phyloP scores from a whole-genome alignment of 2,113 vertebrate genomes.

The Aptenodytes forsteri region DNA sequence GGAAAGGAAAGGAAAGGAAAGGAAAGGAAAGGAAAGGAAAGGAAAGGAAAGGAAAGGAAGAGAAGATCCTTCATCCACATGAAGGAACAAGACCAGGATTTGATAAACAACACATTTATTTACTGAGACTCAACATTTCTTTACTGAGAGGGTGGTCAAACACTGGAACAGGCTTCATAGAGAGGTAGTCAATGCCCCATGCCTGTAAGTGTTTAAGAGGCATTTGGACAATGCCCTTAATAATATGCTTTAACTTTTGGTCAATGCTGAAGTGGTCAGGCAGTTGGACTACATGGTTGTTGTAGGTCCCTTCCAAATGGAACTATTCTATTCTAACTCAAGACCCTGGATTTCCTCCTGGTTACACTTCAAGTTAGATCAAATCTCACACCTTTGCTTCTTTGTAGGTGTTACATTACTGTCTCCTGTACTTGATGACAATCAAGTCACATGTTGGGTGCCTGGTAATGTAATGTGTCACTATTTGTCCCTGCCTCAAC shows the following conservation, averaged over 20 bases:
- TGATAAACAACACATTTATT: not conserved
- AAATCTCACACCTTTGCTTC: not conserved
- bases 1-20: too few relatives aligned
- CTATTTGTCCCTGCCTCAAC: not conserved
- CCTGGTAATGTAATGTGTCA: not conserved
- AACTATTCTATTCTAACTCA: not conserved
- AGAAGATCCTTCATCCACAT: not conserved
- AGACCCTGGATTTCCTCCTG: not conserved
- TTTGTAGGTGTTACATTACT: not conserved
- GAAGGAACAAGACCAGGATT: not conserved
- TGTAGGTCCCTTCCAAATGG: not conserved
- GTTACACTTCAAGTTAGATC: not conserved
- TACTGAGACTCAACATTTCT: not conserved
- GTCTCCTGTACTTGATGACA: not conserved
- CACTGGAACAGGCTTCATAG: not conserved
- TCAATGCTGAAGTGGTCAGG: not conserved
- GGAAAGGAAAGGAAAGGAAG: not conserved
- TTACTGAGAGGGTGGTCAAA: not conserved
- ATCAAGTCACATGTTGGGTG: not conserved
- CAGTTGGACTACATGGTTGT: not conserved
- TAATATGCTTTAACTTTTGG: too few relatives aligned
- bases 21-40: not conserved
- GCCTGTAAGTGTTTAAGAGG: not conserved
- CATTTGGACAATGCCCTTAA: not conserved
- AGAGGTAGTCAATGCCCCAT: too few relatives aligned